phyloP scores from a whole-genome alignment of 1,140 invertebrate species.

The Macrobrachium rosenbergii region DNA sequence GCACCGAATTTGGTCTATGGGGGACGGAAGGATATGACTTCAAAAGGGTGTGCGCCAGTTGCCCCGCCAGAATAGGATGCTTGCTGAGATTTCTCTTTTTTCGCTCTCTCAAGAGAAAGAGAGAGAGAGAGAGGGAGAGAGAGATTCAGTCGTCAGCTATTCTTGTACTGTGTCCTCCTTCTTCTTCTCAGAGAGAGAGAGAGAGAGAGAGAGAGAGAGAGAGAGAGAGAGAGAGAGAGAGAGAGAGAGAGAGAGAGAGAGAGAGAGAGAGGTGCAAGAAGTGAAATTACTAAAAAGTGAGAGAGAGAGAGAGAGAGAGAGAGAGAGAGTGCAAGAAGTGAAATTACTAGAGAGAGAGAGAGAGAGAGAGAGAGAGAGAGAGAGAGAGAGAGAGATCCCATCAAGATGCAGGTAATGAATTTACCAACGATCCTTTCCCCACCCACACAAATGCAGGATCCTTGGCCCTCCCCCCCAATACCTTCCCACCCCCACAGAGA shows the following conservation, averaged over 20 bases:
- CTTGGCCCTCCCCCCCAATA: no score
- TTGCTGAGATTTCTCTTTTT: background rate
- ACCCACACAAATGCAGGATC: background rate
- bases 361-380: constrained; percentile 6
- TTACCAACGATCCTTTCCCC: no score
- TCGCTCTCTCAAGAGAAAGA: background rate
- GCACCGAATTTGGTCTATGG: no score
- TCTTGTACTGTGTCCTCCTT: no score
- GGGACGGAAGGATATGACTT: no score
- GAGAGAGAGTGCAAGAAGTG: no score
- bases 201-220: background rate
- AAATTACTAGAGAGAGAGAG: background rate
- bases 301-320: background rate
- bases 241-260: constrained; percentile 18
- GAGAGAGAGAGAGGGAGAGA: background rate
- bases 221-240: constrained; percentile 12
- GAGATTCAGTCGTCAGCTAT: no score
- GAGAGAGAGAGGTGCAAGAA: background rate
- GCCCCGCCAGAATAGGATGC: no score
- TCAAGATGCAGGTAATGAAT: background rate
- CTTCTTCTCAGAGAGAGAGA: background rate
- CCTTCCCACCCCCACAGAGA: no score
- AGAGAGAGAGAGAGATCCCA: background rate
- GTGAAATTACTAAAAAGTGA: no score
- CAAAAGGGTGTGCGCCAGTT: no score